Percentiles rank a stretch among this genome's conserved stretches.
Conservation (phyloP, 2,113 vertebrate species). For the Cynocephalus volans region DNA sequence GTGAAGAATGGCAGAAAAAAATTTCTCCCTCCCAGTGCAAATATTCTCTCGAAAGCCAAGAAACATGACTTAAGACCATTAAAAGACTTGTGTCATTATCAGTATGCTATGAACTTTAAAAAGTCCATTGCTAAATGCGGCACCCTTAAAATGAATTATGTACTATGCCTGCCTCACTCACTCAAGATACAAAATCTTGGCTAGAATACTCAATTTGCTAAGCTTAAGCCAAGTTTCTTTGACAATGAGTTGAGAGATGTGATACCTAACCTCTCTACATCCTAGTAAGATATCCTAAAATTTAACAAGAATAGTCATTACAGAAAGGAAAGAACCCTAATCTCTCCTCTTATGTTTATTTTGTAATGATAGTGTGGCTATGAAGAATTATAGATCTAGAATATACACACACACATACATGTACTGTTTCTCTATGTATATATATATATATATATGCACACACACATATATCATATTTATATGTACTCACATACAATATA, state of each 20-base stretch:
- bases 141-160: slow-evolving; percentile 31
- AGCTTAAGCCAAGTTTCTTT: not conserved
- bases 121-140: not conserved
- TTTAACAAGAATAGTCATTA: slow-evolving; percentile 32
- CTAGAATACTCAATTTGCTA: not conserved
- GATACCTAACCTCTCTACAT: not conserved
- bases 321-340: not conserved
- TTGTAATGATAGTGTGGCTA: not conserved
- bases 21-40: not conserved
- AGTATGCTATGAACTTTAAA: slow-evolving; percentile 38
- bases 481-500: not conserved
- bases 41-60: not conserved
- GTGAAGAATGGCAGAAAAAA: not conserved
- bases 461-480: not conserved
- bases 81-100: not conserved
- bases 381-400: not conserved
- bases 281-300: slow-evolving; percentile 44
- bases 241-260: not conserved
- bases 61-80: not conserved
- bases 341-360: not conserved
- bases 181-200: not conserved
- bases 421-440: not conserved
- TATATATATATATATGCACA: not conserved
- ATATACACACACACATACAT: not conserved
- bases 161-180: not conserved